Conservation (phyloP, 2,888 invertebrate genomes). For the Protodeltote pygarga region DNA sequence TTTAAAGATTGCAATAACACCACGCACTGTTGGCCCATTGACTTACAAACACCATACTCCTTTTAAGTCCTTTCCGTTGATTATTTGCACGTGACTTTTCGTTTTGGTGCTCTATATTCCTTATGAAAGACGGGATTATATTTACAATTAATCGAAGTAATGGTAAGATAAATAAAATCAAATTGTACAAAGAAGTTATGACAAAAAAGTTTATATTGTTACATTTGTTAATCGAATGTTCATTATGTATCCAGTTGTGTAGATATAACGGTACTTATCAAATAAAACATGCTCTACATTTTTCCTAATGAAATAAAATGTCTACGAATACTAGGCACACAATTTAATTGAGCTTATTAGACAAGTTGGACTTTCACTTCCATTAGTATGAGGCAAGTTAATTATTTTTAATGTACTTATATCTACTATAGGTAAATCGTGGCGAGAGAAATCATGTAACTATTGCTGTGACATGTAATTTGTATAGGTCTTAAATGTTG, state of each 20-base stretch:
- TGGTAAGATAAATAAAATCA: background rate
- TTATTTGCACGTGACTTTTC: conserved; percentile 26
- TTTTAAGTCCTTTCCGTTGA: conserved; percentile 25
- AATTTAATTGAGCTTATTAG: conserved; percentile 26
- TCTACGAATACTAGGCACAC: conserved; percentile 7
- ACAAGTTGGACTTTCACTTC: conserved; percentile 45
- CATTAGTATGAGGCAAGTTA: conserved; percentile 33
- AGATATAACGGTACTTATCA: conserved; percentile 11
- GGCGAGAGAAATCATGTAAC: conserved; percentile 30
- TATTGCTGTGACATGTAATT: conserved; percentile 33
- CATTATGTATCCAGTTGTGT: conserved; percentile 14
- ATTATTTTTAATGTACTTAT: conserved; percentile 43
- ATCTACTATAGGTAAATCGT: conserved; percentile 24
- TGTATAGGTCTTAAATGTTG: conserved; percentile 12
- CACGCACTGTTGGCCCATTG: conserved; percentile 28
- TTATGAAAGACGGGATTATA: background rate
- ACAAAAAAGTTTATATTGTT: conserved; percentile 15
- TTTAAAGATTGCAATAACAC: conserved; percentile 34
- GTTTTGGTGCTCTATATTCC: conserved; percentile 4
- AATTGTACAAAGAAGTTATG: conserved; percentile 6
- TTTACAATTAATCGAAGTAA: background rate
- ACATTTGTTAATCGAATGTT: conserved; percentile 8
- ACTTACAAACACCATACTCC: conserved; percentile 17
- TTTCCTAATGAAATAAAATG: conserved; percentile 11
- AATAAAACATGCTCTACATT: conserved; percentile 15